Conservation (phyloP, 2,888 invertebrate species). For the Apotomis capreana region DNA sequence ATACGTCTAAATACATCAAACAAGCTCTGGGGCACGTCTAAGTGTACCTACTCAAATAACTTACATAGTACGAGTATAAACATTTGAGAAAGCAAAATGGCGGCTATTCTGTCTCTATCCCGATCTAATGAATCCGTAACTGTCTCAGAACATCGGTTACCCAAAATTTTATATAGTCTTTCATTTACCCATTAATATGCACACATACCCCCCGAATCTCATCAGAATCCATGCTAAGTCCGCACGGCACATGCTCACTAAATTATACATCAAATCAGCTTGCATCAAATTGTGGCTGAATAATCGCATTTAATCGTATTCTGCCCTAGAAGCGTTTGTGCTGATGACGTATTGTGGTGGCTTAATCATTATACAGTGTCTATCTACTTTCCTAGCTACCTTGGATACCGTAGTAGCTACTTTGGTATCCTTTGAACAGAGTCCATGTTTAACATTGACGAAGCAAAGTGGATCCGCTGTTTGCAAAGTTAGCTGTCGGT, state of each 20-base stretch:
- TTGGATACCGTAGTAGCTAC: neutral
- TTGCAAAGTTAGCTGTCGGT: neutral
- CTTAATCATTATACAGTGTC: conserved; percentile 27
- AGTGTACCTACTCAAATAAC: no score
- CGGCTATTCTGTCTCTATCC: no score
- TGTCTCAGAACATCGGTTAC: neutral
- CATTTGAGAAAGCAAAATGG: no score
- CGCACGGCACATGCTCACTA: conserved; percentile 17
- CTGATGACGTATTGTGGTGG: conserved; percentile 40
- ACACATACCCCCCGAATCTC: neutral
- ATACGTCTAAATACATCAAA: no score
- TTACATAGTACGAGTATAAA: no score
- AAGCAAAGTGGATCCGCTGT: conserved; percentile 1
- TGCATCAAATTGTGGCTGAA: conserved; percentile 38
- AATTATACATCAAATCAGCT: conserved; percentile 34
- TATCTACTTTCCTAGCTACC: neutral
- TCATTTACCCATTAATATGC: neutral
- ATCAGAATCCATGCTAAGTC: conserved; percentile 16
- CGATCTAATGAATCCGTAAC: no score
- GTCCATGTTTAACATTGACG: neutral
- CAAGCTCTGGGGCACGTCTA: no score
- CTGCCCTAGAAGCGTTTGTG: conserved; percentile 27
- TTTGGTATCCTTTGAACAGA: neutral
- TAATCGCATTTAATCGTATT: conserved; percentile 32
- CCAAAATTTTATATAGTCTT: neutral